These are phyloP conservation scores for Sitophilus oryzae DNA, from an alignment of 1,140 invertebrate species.

Conservation along the genomic window DNA sequence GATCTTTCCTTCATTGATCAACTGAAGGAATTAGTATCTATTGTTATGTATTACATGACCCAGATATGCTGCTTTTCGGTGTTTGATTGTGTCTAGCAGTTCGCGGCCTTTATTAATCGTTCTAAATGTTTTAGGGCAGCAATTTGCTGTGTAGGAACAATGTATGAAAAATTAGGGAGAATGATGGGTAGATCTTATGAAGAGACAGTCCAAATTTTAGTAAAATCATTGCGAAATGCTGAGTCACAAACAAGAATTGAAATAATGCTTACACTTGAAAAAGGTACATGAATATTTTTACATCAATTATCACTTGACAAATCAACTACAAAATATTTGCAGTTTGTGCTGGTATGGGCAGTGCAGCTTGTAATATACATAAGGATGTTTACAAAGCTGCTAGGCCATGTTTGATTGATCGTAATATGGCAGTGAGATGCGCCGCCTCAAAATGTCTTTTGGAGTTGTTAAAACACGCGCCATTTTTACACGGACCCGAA, in stretches of 20 bases:
- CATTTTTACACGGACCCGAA: conserved; percentile 84
- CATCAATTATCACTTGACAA: neutral
- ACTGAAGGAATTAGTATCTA: too few species aligned
- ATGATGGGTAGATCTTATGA: conserved; percentile 99
- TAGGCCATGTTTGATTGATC: conserved; percentile 77
- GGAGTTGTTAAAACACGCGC: conserved; percentile 83
- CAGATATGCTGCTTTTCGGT: neutral
- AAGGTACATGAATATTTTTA: conserved; percentile 51
- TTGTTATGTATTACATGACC: too few species aligned
- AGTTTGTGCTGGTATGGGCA: conserved; percentile 80
- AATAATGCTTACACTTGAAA: conserved; percentile 94
- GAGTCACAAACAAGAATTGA: conserved; percentile 95
- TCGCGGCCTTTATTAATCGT: conserved; percentile 1
- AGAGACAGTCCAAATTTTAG: conserved; percentile 89
- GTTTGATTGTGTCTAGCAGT: too few species aligned
- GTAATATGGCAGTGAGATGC: conserved; percentile 84
- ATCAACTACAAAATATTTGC: neutral
- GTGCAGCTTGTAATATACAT: conserved; percentile 77
- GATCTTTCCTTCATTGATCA: too few species aligned
- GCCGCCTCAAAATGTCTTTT: conserved; percentile 84
- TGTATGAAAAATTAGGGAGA: conserved; percentile 95
- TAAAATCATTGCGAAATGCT: conserved; percentile 86
- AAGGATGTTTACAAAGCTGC: conserved; percentile 90
- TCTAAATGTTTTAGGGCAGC: conserved; percentile 66
- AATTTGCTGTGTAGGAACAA: conserved; percentile 91